Percentiles rank a stretch among this genome's conserved stretches.
Evolutionary conservation across 2,888 invertebrate genomes (phyloP).

Genomic region (Euzetes globulus): DNA sequence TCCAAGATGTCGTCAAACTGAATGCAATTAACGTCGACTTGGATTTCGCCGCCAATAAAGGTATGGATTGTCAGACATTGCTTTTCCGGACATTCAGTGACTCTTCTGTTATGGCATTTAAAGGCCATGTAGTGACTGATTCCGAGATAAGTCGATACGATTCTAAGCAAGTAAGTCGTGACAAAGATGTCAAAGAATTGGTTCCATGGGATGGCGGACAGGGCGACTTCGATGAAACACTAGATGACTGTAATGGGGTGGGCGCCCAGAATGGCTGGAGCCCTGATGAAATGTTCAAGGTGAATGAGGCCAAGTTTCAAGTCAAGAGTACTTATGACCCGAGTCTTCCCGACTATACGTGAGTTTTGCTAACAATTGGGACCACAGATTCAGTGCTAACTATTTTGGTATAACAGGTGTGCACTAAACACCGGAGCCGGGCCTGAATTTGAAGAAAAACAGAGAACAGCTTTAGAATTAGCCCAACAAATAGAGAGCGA

Average conservation of each 20-base stretch:
- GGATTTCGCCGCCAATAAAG: constrained; percentile 69
- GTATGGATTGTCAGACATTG: background rate
- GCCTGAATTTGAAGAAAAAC: constrained; percentile 73
- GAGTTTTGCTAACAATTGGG: constrained; percentile 40
- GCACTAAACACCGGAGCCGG: constrained; percentile 76
- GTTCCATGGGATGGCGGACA: constrained; percentile 72
- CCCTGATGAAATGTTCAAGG: constrained; percentile 90
- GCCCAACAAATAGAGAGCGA: constrained; percentile 88
- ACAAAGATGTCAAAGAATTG: constrained; percentile 73
- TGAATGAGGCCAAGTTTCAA: constrained; percentile 83
- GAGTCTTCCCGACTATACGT: constrained; percentile 79
- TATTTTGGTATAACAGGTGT: constrained; percentile 50
- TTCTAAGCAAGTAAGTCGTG: constrained; percentile 57
- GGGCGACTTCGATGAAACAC: constrained; percentile 14
- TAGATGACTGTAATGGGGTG: constrained; percentile 25
- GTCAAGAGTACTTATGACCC: constrained; percentile 88
- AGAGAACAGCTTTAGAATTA: constrained; percentile 78
- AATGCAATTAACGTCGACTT: constrained; percentile 75
- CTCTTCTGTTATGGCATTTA: background rate
- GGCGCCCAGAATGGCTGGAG: constrained; percentile 66
- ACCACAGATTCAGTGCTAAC: constrained; percentile 38
- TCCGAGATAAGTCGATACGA: constrained; percentile 79
- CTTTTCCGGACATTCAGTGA: background rate
- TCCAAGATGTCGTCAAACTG: constrained; percentile 72
- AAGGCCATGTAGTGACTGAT: constrained; percentile 56